Percentiles rank a stretch among this genome's conserved stretches.
phyloP scores from a whole-genome alignment of 2,888 invertebrate species.

The Labia minor region DNA sequence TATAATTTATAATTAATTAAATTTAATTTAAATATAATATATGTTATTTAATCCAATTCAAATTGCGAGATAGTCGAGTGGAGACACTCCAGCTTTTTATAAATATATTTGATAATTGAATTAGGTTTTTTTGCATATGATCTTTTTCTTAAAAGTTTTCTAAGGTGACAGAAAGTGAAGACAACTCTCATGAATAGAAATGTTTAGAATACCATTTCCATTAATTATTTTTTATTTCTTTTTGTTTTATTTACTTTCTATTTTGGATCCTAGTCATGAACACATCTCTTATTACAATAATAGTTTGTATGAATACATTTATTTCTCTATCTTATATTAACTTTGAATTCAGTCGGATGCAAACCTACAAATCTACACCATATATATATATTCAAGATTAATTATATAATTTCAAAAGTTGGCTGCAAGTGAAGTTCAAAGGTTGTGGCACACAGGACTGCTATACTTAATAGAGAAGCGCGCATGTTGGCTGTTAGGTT shows the following conservation, averaged over 20 bases:
- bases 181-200: no score
- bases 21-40: no score
- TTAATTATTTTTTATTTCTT: no score
- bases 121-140: no score
- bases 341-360: neutral
- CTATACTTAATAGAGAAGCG: constrained; percentile 5
- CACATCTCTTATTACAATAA: neutral
- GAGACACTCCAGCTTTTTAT: no score
- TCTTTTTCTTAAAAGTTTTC: no score
- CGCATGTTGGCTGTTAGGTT: neutral
- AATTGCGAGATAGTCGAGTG: no score
- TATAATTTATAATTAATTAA: no score
- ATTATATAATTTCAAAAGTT: constrained; percentile 13
- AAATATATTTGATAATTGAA: no score
- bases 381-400: neutral
- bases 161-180: no score
- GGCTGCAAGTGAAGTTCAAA: constrained; percentile 13
- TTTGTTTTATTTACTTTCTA: neutral
- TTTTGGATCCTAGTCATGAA: neutral
- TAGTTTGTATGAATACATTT: neutral
- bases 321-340: constrained; percentile 1
- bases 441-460: neutral
- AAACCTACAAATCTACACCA: neutral
- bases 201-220: no score
- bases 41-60: no score